Evolutionary conservation across 2,797 vertebrate genomes (phyloP), one percentile per base, ranked within the genome.

Genomic region (Diglossa cyanea): DNA sequence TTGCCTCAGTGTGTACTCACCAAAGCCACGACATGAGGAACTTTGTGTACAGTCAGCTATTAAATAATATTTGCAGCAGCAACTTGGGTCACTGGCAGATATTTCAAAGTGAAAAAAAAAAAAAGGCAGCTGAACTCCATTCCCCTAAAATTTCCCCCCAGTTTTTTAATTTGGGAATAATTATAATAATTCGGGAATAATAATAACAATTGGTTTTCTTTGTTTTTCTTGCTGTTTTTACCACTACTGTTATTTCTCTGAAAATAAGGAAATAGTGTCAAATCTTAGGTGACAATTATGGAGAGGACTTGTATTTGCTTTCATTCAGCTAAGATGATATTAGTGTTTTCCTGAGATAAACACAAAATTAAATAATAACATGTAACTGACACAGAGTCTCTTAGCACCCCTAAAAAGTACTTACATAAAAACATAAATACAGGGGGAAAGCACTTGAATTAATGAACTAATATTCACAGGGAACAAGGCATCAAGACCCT

Each of bases 41-140:
- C 42, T 54, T n/a, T 0, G 7, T 7, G 6, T 25, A 9, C 47
- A 37, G 25, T 17, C 72, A 51, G 37, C 30, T 39, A 31, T 35
- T n/a, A 42, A 65, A 40, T 42, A 45, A 51, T 26, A 67, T 24
- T 37, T 62, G 25, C 65, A 85, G 60, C 74, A 86, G 30, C 28
- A 63, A 17, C 48, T 14, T 3, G 42, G 13, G 4, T 77, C 42
- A 33, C 11, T 30, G 15, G 13, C 28, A 87, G 24, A 31, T 58
- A 67, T 65, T 90, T 71, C 51, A 37, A 92, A 73, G 23, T 14
- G 23, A 58, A 94, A 90, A 86, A 65, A 94, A 90, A 86, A 89
- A 90, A 81, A 50, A 10, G 6, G 25, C n/a, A 77, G 9, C 16
- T 65, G 50, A 68, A 68, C 35, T 76, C 26, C 16, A 5, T 14